Evolutionary conservation across 1,140 invertebrate species (phyloP).

Genomic region (Temnothorax longispinosus): DNA sequence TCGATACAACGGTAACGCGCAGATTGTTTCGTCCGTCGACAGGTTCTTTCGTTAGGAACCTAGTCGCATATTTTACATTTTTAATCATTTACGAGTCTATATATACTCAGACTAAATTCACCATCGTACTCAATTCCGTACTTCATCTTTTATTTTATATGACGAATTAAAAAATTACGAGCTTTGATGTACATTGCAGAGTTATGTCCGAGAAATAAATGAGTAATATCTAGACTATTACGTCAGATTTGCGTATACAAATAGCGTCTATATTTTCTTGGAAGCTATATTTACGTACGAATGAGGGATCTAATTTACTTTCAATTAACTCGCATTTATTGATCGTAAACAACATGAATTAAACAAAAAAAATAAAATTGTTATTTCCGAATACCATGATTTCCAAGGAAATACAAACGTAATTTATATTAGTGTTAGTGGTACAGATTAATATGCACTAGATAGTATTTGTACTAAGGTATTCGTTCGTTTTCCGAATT

Average conservation of each 20-base stretch:
- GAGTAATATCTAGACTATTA: background rate
- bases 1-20: slow-evolving; percentile 42
- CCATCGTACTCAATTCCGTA: background rate
- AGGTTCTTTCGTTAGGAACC: slow-evolving; percentile 10
- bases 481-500: background rate
- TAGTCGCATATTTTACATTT: background rate
- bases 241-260: no score
- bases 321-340: no score
- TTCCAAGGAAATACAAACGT: background rate
- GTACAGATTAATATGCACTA: background rate
- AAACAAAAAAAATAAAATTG: no score
- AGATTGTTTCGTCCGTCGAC: slow-evolving; percentile 2
- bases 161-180: background rate
- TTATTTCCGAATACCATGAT: no score
- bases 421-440: background rate
- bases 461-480: background rate
- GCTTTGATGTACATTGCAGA: background rate
- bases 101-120: background rate
- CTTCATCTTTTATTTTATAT: background rate
- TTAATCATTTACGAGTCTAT: background rate
- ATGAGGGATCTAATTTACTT: no score
- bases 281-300: no score
- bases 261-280: no score
- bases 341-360: no score
- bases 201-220: background rate